Evolutionary conservation across 1,140 invertebrate genomes (phyloP).

Genomic region (Tachypleus tridentatus): DNA sequence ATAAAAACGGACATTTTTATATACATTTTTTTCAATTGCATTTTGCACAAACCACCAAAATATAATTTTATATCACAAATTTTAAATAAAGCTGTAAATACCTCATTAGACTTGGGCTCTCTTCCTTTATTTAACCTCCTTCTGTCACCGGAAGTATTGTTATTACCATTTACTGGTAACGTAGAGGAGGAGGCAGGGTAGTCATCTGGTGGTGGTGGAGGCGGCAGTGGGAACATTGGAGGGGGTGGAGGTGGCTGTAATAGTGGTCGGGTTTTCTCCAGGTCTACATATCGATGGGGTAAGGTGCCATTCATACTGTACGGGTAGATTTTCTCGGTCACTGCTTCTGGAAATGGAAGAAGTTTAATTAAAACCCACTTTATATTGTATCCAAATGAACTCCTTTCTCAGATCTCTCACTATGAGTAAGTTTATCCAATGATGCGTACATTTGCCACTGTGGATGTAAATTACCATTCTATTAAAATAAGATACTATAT

Average conservation of each 20-base stretch:
- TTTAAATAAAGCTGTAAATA: no score
- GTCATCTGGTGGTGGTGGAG: conserved; percentile 16
- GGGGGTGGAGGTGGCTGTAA: conserved; percentile 8
- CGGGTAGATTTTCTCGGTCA: conserved; percentile 17
- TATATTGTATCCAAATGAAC: neutral
- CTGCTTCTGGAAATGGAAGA: conserved; percentile 6
- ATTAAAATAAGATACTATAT: no score
- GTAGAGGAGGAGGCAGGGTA: conserved; percentile 21
- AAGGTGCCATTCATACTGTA: conserved; percentile 19
- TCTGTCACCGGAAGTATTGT: no score
- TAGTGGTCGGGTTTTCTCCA: conserved; percentile 16
- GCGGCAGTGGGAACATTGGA: conserved; percentile 6
- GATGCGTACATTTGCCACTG: neutral
- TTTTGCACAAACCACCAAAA: no score
- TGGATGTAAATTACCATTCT: no score
- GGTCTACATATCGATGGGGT: conserved; percentile 12
- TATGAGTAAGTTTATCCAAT: neutral
- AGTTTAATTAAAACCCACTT: neutral
- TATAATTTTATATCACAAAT: no score
- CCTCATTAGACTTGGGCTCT: no score
- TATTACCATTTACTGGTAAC: conserved; percentile 10
- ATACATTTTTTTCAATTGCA: no score
- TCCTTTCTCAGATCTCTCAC: neutral
- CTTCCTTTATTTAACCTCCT: no score
- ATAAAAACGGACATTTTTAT: no score